These are phyloP conservation scores for Oscheius onirici DNA, from an alignment of 2,888 invertebrate genomes.

Conservation along the genomic window DNA sequence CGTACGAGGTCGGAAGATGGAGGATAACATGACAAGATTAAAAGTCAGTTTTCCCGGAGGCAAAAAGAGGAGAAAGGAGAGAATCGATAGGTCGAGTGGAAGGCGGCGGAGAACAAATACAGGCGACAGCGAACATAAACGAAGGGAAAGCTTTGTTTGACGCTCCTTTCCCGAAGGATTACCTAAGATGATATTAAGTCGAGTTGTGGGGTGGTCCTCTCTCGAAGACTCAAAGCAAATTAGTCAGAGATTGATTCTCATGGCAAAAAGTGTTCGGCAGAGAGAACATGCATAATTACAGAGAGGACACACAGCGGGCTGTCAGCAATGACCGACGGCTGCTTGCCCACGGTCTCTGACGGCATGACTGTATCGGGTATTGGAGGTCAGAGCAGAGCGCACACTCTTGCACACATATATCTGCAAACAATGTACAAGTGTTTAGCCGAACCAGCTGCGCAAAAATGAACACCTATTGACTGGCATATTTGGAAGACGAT, in stretches of 20 bases:
- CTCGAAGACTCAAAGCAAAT: not conserved
- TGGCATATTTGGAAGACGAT: too few species aligned
- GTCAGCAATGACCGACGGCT: constrained; percentile 23
- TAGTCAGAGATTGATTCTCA: constrained; percentile 16
- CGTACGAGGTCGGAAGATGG: not conserved
- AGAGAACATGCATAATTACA: constrained; percentile 28
- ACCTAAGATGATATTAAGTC: constrained; percentile 15
- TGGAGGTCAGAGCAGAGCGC: constrained; percentile 21
- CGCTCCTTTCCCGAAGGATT: constrained; percentile 15
- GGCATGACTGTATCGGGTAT: constrained; percentile 10
- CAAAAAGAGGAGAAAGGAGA: constrained; percentile 27
- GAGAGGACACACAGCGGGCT: constrained; percentile 3
- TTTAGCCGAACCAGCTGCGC: constrained; percentile 17
- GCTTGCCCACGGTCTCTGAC: not conserved
- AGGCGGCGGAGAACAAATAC: constrained; percentile 33
- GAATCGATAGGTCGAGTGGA: constrained; percentile 34
- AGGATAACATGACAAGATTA: not conserved
- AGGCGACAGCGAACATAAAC: constrained; percentile 34
- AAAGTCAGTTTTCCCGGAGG: constrained; percentile 26
- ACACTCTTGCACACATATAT: constrained; percentile 22
- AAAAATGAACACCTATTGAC: not conserved
- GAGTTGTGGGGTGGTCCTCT: not conserved
- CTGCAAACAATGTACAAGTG: constrained; percentile 26
- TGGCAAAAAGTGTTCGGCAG: constrained; percentile 23
- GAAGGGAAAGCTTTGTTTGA: constrained; percentile 19